These are phyloP conservation scores for Sebastes hubbsi DNA, from an alignment of 2,797 vertebrate genomes.

Conservation along the genomic window DNA sequence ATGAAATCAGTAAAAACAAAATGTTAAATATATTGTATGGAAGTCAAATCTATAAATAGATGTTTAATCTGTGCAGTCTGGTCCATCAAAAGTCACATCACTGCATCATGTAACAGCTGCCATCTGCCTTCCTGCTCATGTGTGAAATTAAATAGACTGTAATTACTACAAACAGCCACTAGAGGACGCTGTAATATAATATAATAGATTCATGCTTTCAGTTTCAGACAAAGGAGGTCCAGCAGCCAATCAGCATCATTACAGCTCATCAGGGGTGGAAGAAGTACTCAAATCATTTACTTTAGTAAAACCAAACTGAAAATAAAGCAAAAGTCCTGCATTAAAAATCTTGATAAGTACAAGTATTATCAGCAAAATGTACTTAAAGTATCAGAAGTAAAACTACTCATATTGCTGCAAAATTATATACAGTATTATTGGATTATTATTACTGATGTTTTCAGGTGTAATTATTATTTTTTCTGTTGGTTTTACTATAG, in stretches of 20 bases:
- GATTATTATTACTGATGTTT: neutral
- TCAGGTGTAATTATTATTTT: neutral
- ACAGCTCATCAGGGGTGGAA: too few species aligned
- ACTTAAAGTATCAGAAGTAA: neutral
- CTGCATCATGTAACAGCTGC: slow-evolving; percentile 1
- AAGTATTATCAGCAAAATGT: neutral
- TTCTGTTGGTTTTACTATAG: too few species aligned
- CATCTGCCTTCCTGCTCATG: neutral
- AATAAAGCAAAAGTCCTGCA: too few species aligned
- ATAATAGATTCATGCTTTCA: neutral
- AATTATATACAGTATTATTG: too few species aligned
- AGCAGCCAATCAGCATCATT: neutral
- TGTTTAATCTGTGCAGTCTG: neutral
- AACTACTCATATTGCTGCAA: neutral
- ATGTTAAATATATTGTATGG: too few species aligned
- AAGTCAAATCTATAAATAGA: neutral
- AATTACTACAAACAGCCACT: neutral
- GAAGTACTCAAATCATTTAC: neutral
- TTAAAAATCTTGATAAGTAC: too few species aligned
- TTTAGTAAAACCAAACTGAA: too few species aligned
- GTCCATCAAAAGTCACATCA: neutral
- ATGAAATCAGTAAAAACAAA: neutral
- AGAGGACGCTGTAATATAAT: slow-evolving; percentile 6
- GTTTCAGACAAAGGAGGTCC: neutral
- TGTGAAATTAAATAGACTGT: neutral